Conservation (phyloP, 2,888 invertebrate species). For the Darwinula stevensoni region DNA sequence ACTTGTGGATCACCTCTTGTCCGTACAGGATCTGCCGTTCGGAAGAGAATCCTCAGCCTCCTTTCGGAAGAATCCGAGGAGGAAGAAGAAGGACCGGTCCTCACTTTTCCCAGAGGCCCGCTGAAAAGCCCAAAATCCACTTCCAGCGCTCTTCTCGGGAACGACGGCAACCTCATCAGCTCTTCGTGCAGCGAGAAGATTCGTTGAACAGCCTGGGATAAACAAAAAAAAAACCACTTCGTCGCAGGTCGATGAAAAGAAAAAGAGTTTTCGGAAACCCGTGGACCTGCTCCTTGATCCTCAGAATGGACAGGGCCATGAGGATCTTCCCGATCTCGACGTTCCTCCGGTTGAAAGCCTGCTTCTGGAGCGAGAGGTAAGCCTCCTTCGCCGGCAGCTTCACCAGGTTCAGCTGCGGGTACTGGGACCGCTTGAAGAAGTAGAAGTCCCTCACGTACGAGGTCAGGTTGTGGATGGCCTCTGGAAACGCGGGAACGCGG, state of each 20-base stretch:
- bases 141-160: conserved; percentile 89
- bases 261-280: background rate
- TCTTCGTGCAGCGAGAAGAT: conserved; percentile 97
- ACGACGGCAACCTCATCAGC: conserved; percentile 88
- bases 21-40: conserved; percentile 68
- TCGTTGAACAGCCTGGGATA: conserved; percentile 54
- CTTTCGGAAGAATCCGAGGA: no score
- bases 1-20: conserved; percentile 86
- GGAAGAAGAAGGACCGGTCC: no score
- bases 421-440: conserved; percentile 84
- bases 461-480: conserved; percentile 80
- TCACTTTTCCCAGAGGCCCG: conserved; percentile 55
- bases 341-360: conserved; percentile 72
- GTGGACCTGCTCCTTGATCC: conserved; percentile 15
- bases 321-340: conserved; percentile 75
- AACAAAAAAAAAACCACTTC: no score
- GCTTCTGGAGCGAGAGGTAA: conserved; percentile 56
- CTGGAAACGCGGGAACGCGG: conserved; percentile 27
- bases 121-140: conserved; percentile 76
- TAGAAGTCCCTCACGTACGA: conserved; percentile 86
- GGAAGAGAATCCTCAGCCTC: no score
- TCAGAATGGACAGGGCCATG: conserved; percentile 19
- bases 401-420: conserved; percentile 79
- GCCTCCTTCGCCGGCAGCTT: conserved; percentile 79
- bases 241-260: conserved; percentile 5